Evolutionary conservation across 2,888 invertebrate genomes (phyloP).

Genomic region (Noctua janthe): DNA sequence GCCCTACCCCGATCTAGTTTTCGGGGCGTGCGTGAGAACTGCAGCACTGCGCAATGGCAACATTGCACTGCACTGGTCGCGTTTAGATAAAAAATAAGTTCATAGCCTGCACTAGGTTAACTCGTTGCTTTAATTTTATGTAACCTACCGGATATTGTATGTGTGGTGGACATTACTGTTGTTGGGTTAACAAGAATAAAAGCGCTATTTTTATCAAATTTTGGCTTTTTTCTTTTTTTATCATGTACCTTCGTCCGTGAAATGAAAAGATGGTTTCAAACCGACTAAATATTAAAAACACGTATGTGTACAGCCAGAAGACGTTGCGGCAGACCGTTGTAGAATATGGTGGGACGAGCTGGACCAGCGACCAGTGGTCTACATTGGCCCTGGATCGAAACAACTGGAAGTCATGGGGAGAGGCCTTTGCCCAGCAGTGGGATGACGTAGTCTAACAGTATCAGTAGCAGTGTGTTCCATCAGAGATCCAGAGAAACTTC

Average conservation of each 20-base stretch:
- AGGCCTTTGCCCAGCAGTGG: too few relatives aligned
- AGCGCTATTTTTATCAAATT: not conserved
- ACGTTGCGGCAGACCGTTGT: too few relatives aligned
- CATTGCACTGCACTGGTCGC: conserved; percentile 34
- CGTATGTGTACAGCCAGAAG: too few relatives aligned
- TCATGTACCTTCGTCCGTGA: accelerated
- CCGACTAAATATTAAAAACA: too few relatives aligned
- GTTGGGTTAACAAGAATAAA: not conserved
- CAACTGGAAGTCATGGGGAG: too few relatives aligned
- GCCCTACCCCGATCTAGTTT: conserved; percentile 53
- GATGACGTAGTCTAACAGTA: too few relatives aligned
- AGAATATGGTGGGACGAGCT: too few relatives aligned
- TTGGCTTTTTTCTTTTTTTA: not conserved
- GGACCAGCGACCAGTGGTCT: too few relatives aligned
- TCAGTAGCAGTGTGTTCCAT: not conserved
- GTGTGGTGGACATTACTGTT: conserved; percentile 6
- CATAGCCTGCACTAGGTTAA: conserved; percentile 30
- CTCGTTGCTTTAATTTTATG: conserved; percentile 45
- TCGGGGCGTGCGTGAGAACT: conserved; percentile 62
- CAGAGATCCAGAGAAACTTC: not conserved
- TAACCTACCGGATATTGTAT: conserved; percentile 41
- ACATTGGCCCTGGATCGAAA: too few relatives aligned
- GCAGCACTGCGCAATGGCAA: conserved; percentile 49
- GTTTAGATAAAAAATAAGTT: conserved; percentile 57
- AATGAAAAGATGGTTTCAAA: not conserved